Base-by-base conservation (phyloP, 2,113 vertebrate species). In the Antennarius striatus region DNA sequence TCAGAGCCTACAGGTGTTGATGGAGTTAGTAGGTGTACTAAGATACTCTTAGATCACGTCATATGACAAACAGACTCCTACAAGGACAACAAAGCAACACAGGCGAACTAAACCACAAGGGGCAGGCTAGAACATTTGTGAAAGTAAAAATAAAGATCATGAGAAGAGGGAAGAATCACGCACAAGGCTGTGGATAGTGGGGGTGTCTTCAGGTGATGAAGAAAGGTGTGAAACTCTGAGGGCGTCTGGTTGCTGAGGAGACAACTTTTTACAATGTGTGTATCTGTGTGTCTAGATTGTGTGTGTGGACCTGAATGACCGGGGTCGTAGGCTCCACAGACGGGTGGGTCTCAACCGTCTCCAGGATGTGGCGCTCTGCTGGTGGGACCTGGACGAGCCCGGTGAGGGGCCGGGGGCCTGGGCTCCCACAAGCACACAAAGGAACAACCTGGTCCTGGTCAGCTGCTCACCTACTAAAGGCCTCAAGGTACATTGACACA, bases 281-380 rank as follows among this genome's bases (percentile, higher is more conserved):
- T 54, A 13, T 68, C 10, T 68, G 2, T 15, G 4, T 42, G 39
- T 75, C 68, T 89, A 98, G 96, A 90, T 97, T 81, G 90, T 91
- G 68, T 93, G 93, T n/a, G 81, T 84, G 80, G 95, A 95, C 72
- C 79, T 94, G 59, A 89, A 88, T 39, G 89, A 91, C 5, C 77
- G 81, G 52, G 88, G 88, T 3, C 91, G 86, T n/a, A 91, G 92
- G 51, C 76, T 88, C 52, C 90, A 85, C 55, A 92, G 93, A 66
- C 92, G 16, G 16, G 83, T 98, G 59, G 85, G 86, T 61, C 88
- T 98, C 74, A 98, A 94, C 82, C 76, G 28, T 72, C 22, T 82
- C 29, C 95, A 97, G 83, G 96, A 97, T 47, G 74, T 91, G 84
- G 93, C 90, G 10, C 77, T 96, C 86, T 98, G 96, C 90, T 99